Conservation (phyloP, 1,140 invertebrate genomes). For the Hyphantria cunea region DNA sequence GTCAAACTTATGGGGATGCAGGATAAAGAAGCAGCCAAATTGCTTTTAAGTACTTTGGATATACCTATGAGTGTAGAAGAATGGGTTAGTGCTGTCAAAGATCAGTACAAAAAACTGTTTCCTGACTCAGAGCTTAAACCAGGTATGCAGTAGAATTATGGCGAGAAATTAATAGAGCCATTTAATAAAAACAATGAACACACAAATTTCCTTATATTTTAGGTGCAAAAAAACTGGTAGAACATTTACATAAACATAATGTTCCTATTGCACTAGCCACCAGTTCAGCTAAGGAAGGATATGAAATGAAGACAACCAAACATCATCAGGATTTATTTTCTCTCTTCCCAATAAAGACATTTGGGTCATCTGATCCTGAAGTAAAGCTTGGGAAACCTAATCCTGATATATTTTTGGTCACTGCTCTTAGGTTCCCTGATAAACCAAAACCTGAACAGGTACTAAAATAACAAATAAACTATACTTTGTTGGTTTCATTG, state of each 20-base stretch:
- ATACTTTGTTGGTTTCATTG: conserved; percentile 1
- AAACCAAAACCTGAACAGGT: conserved; percentile 83
- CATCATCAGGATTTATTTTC: conserved; percentile 86
- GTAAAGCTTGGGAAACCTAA: conserved; percentile 89
- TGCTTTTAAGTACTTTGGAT: conserved; percentile 84
- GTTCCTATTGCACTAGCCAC: conserved; percentile 90
- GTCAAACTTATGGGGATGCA: conserved; percentile 89
- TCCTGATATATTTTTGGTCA: conserved; percentile 90
- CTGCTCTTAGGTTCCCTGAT: conserved; percentile 86
- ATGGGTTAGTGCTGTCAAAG: conserved; percentile 74
- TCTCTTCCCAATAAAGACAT: conserved; percentile 86
- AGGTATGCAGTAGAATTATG: conserved; percentile 82
- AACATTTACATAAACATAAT: conserved; percentile 85
- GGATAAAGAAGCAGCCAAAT: conserved; percentile 82
- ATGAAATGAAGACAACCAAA: conserved; percentile 85
- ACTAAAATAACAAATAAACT: conserved; percentile 28
- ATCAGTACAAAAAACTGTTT: conserved; percentile 83
- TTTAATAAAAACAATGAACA: not conserved
- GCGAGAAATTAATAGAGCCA: too few species aligned
- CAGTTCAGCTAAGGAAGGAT: conserved; percentile 85
- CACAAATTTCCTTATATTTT: too few species aligned
- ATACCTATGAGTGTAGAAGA: conserved; percentile 88
- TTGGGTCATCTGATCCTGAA: conserved; percentile 87
- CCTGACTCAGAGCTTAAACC: conserved; percentile 83
- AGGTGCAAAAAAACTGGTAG: conserved; percentile 87